phyloP scores from a whole-genome alignment of 2,113 vertebrate genomes.

The Tympanuchus pallidicinctus region DNA sequence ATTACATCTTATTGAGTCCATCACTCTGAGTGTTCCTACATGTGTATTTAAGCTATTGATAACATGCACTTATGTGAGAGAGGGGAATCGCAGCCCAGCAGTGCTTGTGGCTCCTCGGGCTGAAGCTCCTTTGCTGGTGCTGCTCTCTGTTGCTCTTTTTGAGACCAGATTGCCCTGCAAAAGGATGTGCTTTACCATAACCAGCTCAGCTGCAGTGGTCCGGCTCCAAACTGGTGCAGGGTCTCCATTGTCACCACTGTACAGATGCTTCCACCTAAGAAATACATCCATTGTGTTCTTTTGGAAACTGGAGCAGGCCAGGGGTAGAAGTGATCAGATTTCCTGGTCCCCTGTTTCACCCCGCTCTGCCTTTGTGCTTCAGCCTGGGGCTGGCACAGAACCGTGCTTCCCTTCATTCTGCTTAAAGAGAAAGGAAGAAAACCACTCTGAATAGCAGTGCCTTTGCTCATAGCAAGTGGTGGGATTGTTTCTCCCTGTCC shows the following conservation, averaged over 20 bases:
- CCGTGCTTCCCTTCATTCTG: constrained; percentile 43
- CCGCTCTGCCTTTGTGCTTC: constrained; percentile 51
- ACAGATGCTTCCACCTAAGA: neutral
- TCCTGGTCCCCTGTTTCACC: constrained; percentile 58
- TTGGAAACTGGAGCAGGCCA: neutral
- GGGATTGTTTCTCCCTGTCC: neutral
- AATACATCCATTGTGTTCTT: neutral
- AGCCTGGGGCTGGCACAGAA: constrained; percentile 15
- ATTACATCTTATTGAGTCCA: neutral
- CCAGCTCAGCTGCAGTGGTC: neutral
- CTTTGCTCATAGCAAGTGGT: neutral
- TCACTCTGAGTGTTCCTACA: neutral
- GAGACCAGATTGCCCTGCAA: neutral
- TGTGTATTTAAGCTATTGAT: neutral
- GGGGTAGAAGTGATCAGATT: constrained; percentile 59
- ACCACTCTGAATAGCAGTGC: neutral
- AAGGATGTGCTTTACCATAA: neutral
- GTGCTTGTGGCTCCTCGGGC: neutral
- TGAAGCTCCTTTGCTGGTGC: neutral
- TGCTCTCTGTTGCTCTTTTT: neutral
- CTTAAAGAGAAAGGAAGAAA: constrained; percentile 61
- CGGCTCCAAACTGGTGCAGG: neutral
- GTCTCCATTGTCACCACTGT: neutral
- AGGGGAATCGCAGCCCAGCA: neutral
- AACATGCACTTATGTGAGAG: neutral